phyloP scores from a whole-genome alignment of 1,140 invertebrate species.

The Diachasma alloeum region DNA sequence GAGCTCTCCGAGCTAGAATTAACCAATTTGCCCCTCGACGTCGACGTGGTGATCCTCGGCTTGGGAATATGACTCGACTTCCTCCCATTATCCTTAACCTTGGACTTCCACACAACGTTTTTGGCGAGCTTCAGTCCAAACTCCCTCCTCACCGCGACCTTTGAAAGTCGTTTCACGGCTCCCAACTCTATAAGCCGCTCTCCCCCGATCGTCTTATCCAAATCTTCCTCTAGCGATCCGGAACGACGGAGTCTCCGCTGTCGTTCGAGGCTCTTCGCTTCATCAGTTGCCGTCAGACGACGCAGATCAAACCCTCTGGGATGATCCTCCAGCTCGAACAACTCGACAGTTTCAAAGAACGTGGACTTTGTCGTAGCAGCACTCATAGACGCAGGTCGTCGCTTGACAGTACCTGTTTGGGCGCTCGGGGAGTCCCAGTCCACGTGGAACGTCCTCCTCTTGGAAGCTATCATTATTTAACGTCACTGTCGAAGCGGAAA shows the following conservation, averaged over 20 bases:
- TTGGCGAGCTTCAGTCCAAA: slow-evolving; percentile 45
- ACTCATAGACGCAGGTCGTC: slow-evolving; percentile 65
- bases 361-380: slow-evolving; percentile 17
- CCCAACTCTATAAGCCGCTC: background rate
- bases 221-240: background rate
- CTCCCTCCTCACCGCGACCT: slow-evolving; percentile 30
- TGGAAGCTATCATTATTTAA: slow-evolving; percentile 39
- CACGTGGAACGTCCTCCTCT: slow-evolving; percentile 57
- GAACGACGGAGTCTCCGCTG: background rate
- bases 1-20: slow-evolving; percentile 57
- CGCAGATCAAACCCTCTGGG: slow-evolving; percentile 34
- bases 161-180: slow-evolving; percentile 16
- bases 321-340: slow-evolving; percentile 41
- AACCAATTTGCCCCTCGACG: slow-evolving; percentile 34
- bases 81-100: slow-evolving; percentile 14
- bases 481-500: slow-evolving; percentile 38
- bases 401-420: slow-evolving; percentile 72
- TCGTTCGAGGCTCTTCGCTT: background rate
- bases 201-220: background rate
- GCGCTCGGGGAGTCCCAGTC: slow-evolving; percentile 77
- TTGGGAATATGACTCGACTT: slow-evolving; percentile 41
- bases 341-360: slow-evolving; percentile 43
- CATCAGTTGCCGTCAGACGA: slow-evolving; percentile 32
- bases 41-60: slow-evolving; percentile 27
- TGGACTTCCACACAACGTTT: slow-evolving; percentile 39